These are phyloP conservation scores for Psilopsiagon aymara DNA, from an alignment of 2,113 vertebrate genomes.

Conservation along the genomic window DNA sequence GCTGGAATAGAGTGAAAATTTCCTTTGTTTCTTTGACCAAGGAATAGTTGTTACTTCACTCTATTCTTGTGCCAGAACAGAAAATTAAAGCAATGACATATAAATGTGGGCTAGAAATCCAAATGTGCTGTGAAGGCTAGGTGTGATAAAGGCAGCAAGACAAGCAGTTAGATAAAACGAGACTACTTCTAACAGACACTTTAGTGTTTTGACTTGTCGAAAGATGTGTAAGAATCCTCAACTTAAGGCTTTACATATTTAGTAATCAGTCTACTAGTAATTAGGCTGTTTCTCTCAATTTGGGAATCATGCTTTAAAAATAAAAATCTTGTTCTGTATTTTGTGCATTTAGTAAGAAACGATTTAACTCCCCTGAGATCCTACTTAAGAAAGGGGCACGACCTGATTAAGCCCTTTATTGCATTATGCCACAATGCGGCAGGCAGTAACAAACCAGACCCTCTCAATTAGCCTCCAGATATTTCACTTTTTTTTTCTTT, in stretches of 20 bases:
- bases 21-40: background rate
- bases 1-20: background rate
- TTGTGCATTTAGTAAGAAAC: background rate
- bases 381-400: background rate
- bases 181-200: background rate
- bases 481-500: background rate
- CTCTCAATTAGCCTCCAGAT: background rate
- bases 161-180: background rate
- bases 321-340: background rate
- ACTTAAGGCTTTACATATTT: background rate
- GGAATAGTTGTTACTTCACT: background rate
- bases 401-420: background rate
- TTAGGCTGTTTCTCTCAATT: background rate
- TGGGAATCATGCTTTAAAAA: background rate
- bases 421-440: background rate
- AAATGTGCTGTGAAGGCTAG: background rate
- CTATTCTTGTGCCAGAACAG: background rate
- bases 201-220: background rate
- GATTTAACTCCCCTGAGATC: background rate
- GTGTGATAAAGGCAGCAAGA: background rate
- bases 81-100: background rate
- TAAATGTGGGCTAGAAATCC: background rate
- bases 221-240: background rate
- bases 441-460: background rate
- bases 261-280: background rate